Percentiles rank a stretch among this genome's conserved stretches.
Conservation (phyloP, 2,888 invertebrate species). For the Mimumesa dahlbomi region DNA sequence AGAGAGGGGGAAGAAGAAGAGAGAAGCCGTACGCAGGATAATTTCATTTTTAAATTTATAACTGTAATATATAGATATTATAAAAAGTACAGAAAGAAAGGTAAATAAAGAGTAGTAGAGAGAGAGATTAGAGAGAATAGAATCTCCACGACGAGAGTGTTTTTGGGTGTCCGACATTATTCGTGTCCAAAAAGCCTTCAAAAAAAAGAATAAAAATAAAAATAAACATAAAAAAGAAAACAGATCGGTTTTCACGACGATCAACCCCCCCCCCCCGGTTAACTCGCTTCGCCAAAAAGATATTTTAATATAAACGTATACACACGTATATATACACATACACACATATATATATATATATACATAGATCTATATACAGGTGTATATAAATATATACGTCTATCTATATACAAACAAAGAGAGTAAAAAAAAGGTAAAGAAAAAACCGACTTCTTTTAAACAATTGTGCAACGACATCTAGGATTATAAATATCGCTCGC, state of each 20-base stretch:
- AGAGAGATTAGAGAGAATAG: no score
- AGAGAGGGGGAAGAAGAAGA: no score
- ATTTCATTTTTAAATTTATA: no score
- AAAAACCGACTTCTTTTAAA: slow-evolving; percentile 26
- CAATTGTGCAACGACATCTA: slow-evolving; percentile 70
- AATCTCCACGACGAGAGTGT: no score
- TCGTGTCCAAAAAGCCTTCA: no score
- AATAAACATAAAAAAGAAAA: not conserved
- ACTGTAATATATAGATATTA: no score
- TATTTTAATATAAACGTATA: slow-evolving; percentile 63
- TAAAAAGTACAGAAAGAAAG: no score
- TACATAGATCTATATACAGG: slow-evolving; percentile 25
- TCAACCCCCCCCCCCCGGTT: not conserved
- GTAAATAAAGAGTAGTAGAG: no score
- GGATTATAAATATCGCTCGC: slow-evolving; percentile 47
- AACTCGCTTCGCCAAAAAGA: slow-evolving; percentile 53
- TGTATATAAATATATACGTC: slow-evolving; percentile 37
- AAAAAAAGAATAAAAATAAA: no score
- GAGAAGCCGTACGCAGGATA: no score
- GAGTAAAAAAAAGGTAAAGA: not conserved
- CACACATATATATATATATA: slow-evolving; percentile 28
- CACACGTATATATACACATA: slow-evolving; percentile 39
- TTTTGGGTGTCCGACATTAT: no score
- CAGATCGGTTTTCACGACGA: not conserved
- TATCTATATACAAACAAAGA: slow-evolving; percentile 16